These are phyloP conservation scores for Bombus vancouverensis DNA, from an alignment of 1,140 invertebrate species.

Conservation along the genomic window DNA sequence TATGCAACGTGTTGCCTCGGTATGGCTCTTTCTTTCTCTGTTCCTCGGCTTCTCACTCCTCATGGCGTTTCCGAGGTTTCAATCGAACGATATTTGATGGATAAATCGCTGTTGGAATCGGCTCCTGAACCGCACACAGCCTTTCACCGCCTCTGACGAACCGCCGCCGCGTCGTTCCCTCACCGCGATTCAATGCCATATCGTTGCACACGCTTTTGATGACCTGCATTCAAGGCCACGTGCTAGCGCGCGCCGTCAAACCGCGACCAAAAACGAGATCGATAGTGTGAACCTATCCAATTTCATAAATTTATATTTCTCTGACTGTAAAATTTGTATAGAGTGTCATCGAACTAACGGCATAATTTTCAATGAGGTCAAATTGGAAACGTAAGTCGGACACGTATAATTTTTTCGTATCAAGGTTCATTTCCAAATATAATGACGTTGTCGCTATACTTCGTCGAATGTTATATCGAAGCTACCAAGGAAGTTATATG, in stretches of 20 bases:
- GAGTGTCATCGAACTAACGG: no score
- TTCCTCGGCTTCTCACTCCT: background rate
- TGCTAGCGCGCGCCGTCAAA: background rate
- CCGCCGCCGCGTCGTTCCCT: background rate
- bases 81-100: constrained; percentile 25
- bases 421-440: no score
- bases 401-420: no score
- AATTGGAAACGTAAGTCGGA: no score
- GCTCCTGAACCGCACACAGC: constrained; percentile 38
- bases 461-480: no score
- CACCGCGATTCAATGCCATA: background rate
- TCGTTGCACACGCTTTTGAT: constrained; percentile 1
- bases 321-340: no score
- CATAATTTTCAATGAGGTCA: no score
- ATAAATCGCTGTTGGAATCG: constrained; percentile 36
- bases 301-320: no score
- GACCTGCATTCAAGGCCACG: constrained; percentile 8
- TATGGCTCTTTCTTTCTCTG: background rate
- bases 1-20: constrained; percentile 27
- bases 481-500: no score
- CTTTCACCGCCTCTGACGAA: constrained; percentile 55
- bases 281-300: background rate
- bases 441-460: no score
- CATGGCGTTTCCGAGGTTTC: background rate
- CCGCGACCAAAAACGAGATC: background rate